phyloP scores from a whole-genome alignment of 2,888 invertebrate genomes.

The Drosophila tanythrix region DNA sequence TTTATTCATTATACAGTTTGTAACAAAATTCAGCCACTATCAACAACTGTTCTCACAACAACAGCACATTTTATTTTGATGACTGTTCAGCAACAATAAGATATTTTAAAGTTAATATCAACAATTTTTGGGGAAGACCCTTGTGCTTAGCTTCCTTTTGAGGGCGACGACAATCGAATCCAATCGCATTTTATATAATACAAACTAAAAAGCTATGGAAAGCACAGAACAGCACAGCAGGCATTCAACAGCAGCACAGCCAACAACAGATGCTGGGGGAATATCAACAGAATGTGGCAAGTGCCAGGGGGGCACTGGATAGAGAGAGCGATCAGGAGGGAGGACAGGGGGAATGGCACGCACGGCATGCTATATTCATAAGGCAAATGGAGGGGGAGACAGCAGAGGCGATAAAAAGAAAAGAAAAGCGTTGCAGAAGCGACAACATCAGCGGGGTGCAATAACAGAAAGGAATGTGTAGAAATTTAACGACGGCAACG shows the following conservation, averaged over 20 bases:
- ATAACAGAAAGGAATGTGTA: constrained; percentile 21
- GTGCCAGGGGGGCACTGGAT: constrained; percentile 25
- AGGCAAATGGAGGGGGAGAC: constrained; percentile 6
- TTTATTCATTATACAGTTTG: not conserved
- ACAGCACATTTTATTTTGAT: not conserved
- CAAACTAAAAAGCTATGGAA: constrained; percentile 5
- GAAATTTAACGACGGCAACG: constrained; percentile 22
- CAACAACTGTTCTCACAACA: not conserved
- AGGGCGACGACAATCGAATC: not conserved
- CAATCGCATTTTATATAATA: constrained; percentile 1
- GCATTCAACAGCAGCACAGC: not conserved
- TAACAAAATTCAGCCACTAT: not conserved
- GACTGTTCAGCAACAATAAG: not conserved
- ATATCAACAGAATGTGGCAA: constrained; percentile 19
- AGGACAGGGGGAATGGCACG: constrained; percentile 7
- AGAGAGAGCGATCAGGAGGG: not conserved
- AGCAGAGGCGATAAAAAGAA: constrained; percentile 2
- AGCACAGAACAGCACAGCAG: not conserved
- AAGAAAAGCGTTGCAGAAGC: constrained; percentile 14
- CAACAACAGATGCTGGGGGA: constrained; percentile 4
- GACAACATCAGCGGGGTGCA: constrained; percentile 9
- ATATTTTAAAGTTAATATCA: not conserved
- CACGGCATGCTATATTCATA: constrained; percentile 16
- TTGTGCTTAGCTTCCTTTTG: constrained; percentile 2
- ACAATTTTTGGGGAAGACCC: not conserved